Evolutionary conservation across 2,888 invertebrate species (phyloP), one percentile per base, ranked within the genome.

Genomic region (Microctonus hyperodae): DNA sequence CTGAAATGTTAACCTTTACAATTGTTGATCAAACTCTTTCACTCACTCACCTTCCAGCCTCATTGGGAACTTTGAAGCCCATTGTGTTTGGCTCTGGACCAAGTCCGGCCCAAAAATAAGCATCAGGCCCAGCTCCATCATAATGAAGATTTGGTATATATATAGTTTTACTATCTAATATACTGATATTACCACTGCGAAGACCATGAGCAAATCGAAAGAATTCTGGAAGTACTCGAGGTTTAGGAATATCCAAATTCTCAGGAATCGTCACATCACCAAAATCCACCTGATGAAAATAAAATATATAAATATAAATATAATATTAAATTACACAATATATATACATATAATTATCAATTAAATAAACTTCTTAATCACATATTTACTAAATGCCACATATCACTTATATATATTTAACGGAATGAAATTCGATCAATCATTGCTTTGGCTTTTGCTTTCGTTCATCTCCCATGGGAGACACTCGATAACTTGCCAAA

Each of bases 71-170:
- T 87, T 95, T 96, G 74, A 91, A 90, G 31, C 96, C 96, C 84
- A 91, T 90, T 20, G 91, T 87, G 76, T 89, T 90, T 0, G 95
- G 95, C 73, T 93, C 92, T 0, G 90, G 86, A 4, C 95, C 96
- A 76, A 91, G 95, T 16, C 96, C 96, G n/a, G 95, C 95, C 93
- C 94, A 95, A 85, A 96, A 96, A 84, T 94, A 96, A 0, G 96
- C 95, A 81, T 96, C 96, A 0, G 95, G 95, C 0, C 95, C 96
- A 1, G 91, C 92, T 33, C 96, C 96, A 77, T 96, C 96, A 80
- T 96, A 96, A 79, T 95, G 95, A 74, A 96, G 86, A 85, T 96
- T 95, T 7, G 96, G 95, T 73, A 96, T 95, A 85, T 93, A 93
- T 85, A 96, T 92, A 0, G 96, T 96, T 85, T 94, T 94, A 40